Evolutionary conservation across 2,113 vertebrate genomes (phyloP), one percentile per base, ranked within the genome.

Genomic region (Okapia johnstoni): DNA sequence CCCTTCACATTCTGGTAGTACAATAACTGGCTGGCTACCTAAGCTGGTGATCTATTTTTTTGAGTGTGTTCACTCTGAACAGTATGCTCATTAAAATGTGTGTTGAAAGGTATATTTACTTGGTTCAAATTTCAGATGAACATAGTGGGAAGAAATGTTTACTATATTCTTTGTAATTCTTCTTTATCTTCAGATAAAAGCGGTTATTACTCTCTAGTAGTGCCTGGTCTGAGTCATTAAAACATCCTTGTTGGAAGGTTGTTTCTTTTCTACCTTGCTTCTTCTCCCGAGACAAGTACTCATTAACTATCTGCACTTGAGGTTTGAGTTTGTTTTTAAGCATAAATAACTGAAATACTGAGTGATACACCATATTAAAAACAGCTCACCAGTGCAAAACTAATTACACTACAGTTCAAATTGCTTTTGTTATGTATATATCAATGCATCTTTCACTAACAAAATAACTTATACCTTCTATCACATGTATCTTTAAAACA

Each of bases 271-370:
- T 90, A 83, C 11, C 40, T 94, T 61, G 23, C 50, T 94, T 63
- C 77, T 80, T 95, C 79, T 89, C 84, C 40, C 15, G 11, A 88
- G 76, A 93, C 16, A 95, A 91, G 36, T 76, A 36, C 84, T 57
- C 48, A 25, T 81, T 91, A 52, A 52, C n/a, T 90, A 92, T 11
- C 66, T 88, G 58, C 25, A 84, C 14, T 92, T 90, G 25, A 96
- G 55, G 25, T 21, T 90, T 85, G 26, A 66, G 48, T 80, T 23
- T 90, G 43, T 54, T 92, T 93, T 40, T 66, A 96, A 83, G 54
- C 40, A 93, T 48, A 92, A 96, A 91, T 63, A 73, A 79, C 26
- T 90, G 16, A 92, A 97, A 86, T 61, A 86, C 23, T 58, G 11
- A 50, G 57, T 55, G 66, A 93, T n/a, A 77, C 19, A 66, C 36